phyloP scores from a whole-genome alignment of 2,888 invertebrate species.

The Eristalis tenax region DNA sequence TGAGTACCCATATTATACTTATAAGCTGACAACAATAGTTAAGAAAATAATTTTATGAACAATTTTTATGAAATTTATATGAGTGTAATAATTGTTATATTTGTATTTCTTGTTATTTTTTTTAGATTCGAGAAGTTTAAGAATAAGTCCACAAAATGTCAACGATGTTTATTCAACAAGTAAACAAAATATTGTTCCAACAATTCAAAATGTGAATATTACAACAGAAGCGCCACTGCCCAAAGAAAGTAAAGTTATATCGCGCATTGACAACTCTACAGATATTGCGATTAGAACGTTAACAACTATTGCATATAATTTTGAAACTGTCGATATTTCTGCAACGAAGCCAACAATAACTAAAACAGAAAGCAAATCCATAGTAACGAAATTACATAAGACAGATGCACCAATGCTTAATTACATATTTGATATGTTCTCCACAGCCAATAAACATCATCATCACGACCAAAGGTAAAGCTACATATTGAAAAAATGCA shows the following conservation, averaged over 20 bases:
- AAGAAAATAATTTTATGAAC: too few relatives aligned
- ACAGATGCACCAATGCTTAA: constrained; percentile 88
- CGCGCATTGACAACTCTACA: constrained; percentile 9
- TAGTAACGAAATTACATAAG: constrained; percentile 82
- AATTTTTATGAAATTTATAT: too few relatives aligned
- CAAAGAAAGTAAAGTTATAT: background rate
- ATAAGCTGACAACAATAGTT: too few relatives aligned
- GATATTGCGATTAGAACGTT: constrained; percentile 3
- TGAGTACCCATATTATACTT: too few relatives aligned
- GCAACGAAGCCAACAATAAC: constrained; percentile 74
- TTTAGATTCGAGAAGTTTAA: constrained; percentile 39
- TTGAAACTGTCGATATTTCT: constrained; percentile 46
- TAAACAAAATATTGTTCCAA: constrained; percentile 2
- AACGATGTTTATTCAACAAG: constrained; percentile 28
- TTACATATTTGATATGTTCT: constrained; percentile 88
- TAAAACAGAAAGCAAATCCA: constrained; percentile 78
- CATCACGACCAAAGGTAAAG: constrained; percentile 85
- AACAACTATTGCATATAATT: constrained; percentile 18
- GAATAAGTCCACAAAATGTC: constrained; percentile 8
- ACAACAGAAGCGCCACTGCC: constrained; percentile 25
- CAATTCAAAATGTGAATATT: background rate
- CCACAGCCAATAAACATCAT: constrained; percentile 87
- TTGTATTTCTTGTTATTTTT: background rate
- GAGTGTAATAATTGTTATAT: too few relatives aligned
- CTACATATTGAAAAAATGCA: background rate